Evolutionary conservation across 2,113 vertebrate species (phyloP).

Genomic region (Zosterops pallidus): DNA sequence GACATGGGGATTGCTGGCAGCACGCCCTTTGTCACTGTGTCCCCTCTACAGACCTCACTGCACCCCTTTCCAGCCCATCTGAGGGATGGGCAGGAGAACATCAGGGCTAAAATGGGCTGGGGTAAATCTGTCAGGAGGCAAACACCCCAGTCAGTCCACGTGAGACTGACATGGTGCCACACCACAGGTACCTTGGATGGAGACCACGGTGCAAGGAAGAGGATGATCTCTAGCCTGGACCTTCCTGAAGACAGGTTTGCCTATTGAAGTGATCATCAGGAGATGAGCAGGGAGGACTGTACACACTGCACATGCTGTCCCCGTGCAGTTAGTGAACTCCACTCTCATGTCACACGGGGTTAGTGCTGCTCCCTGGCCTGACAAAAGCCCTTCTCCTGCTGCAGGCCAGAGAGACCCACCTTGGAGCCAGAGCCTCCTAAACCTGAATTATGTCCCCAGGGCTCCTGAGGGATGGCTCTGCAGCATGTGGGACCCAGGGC

Average conservation of each 20-base stretch:
- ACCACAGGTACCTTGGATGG: conserved; percentile 78
- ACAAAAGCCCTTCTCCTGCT: not conserved
- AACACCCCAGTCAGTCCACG: not conserved
- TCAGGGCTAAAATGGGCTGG: not conserved
- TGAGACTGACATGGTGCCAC: rapidly evolving
- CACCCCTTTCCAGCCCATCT: not conserved
- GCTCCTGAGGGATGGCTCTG: not conserved
- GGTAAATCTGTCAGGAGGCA: not conserved
- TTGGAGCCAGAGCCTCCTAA: not conserved
- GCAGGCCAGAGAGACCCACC: not conserved
- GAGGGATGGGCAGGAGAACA: not conserved
- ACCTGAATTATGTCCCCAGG: not conserved
- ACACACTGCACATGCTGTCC: not conserved
- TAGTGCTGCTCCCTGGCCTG: not conserved
- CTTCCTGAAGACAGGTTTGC: conserved; percentile 85
- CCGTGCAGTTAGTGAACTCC: conserved; percentile 52
- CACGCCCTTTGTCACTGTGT: not conserved
- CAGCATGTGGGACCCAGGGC: rapidly evolving
- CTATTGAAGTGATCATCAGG: conserved; percentile 75
- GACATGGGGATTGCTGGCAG: not conserved
- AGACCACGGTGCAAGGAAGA: conserved; percentile 80
- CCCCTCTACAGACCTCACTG: not conserved
- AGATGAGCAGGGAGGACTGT: conserved; percentile 43
- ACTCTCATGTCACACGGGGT: not conserved
- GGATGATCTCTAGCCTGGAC: conserved; percentile 85